phyloP scores from a whole-genome alignment of 2,797 vertebrate species.

The Micrastur ruficollis region DNA sequence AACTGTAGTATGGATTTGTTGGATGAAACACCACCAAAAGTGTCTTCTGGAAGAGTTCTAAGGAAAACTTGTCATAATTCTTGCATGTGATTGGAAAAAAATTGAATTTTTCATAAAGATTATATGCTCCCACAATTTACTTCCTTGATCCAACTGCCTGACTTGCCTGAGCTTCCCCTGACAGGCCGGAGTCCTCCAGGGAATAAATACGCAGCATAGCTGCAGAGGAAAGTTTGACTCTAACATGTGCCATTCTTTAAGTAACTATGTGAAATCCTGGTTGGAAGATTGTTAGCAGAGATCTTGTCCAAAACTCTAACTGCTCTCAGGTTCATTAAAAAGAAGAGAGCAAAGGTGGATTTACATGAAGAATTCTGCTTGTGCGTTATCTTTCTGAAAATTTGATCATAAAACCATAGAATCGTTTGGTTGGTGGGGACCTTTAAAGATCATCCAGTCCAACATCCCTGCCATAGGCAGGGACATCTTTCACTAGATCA shows the following conservation, averaged over 20 bases:
- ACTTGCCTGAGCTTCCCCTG: neutral
- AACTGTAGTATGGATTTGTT: neutral
- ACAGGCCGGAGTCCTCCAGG: neutral
- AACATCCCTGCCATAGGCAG: neutral
- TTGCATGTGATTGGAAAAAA: neutral
- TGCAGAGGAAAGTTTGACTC: neutral
- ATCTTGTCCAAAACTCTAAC: neutral
- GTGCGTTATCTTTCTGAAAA: neutral
- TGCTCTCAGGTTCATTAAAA: neutral
- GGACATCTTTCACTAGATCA: neutral
- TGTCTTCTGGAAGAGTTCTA: neutral
- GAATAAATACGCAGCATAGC: neutral
- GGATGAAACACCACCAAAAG: neutral
- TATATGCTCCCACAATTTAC: neutral
- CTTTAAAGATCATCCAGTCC: neutral
- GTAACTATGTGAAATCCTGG: neutral
- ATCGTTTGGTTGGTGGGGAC: neutral
- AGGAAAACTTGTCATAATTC: neutral
- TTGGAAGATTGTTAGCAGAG: neutral
- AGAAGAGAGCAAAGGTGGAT: neutral
- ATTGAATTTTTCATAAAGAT: neutral
- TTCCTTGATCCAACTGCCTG: neutral
- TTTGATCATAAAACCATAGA: neutral
- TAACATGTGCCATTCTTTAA: neutral
- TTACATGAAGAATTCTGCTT: neutral